phyloP scores from a whole-genome alignment of 2,113 vertebrate genomes.

The Hyaena hyaena region DNA sequence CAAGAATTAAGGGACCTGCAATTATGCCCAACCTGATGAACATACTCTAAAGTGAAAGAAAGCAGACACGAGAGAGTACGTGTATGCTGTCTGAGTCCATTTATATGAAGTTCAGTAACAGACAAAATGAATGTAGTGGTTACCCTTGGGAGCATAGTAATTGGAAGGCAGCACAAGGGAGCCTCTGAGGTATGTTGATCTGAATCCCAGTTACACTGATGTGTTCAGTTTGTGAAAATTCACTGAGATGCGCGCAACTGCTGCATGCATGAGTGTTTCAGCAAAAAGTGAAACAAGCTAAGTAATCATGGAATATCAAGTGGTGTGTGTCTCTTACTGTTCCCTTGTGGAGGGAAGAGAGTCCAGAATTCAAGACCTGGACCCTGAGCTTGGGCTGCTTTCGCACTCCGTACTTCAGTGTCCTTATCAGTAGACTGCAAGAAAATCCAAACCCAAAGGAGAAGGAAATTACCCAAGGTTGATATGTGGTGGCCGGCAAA shows the following conservation, averaged over 20 bases:
- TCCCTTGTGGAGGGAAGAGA: neutral
- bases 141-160: neutral
- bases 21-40: neutral
- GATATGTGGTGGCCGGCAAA: too few species aligned
- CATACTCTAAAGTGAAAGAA: neutral
- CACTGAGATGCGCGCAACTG: neutral
- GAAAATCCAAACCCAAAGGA: neutral
- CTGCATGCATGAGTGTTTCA: neutral
- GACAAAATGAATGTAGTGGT: neutral
- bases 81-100: neutral
- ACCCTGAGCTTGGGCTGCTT: neutral
- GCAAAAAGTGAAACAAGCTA: neutral
- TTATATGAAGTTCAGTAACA: neutral
- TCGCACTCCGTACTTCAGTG: neutral
- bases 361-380: neutral
- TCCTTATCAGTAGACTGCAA: neutral
- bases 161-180: neutral
- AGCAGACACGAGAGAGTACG: neutral
- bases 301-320: neutral
- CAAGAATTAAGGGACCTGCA: neutral
- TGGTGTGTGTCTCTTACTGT: neutral
- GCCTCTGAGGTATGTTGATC: neutral
- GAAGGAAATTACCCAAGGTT: neutral
- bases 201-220: neutral
- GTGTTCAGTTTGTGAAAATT: neutral